Evolutionary conservation across 2,888 invertebrate genomes (phyloP).

Genomic region (Tenthredo mesomela): DNA sequence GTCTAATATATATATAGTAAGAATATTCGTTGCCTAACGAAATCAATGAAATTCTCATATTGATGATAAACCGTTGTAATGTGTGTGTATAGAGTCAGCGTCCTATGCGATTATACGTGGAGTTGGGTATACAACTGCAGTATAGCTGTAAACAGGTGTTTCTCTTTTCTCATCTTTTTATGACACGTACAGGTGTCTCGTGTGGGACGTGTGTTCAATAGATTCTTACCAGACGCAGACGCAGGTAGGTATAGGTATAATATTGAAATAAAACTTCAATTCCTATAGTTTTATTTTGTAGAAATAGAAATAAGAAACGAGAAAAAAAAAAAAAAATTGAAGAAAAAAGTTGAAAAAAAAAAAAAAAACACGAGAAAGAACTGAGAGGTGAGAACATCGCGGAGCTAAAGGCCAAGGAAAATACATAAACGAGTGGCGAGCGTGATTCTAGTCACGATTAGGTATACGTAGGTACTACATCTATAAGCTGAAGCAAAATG

Average conservation of each 20-base stretch:
- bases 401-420: slow-evolving; percentile 34
- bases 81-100: not conserved
- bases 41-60: slow-evolving; percentile 32
- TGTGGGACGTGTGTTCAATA: not conserved
- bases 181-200: not conserved
- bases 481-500: slow-evolving; percentile 1
- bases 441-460: slow-evolving; percentile 35
- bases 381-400: slow-evolving; percentile 31
- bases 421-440: not conserved
- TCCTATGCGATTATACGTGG: not conserved
- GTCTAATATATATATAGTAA: too few relatives aligned
- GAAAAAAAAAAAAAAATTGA: not conserved
- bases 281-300: not conserved
- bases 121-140: not conserved
- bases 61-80: slow-evolving; percentile 1
- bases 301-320: not conserved
- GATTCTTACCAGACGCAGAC: not conserved
- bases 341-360: not conserved
- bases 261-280: not conserved
- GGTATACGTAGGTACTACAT: not conserved
- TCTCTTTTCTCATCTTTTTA: not conserved
- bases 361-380: not conserved
- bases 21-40: too few relatives aligned
- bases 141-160: not conserved
- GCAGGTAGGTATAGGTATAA: not conserved